Conservation (phyloP, 2,888 invertebrate species). For the Spialia ferax region DNA sequence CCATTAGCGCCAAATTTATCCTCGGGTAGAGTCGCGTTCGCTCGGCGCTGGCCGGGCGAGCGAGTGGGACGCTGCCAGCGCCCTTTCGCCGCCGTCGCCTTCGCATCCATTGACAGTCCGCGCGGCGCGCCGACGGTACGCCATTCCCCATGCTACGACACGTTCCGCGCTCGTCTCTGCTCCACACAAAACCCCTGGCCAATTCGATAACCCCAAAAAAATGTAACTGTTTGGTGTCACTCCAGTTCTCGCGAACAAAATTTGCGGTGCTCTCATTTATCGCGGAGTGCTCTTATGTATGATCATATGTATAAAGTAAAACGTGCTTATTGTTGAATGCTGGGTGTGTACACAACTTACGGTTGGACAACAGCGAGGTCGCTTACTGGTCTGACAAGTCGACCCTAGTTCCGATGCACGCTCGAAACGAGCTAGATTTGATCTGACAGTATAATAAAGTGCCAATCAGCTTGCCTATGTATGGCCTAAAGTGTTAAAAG, state of each 20-base stretch:
- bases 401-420: slow-evolving; percentile 60
- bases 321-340: slow-evolving; percentile 58
- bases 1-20: slow-evolving; percentile 85
- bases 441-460: slow-evolving; percentile 52
- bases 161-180: slow-evolving; percentile 56
- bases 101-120: slow-evolving; percentile 54
- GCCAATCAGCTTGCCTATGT: slow-evolving; percentile 56
- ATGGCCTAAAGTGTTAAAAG: slow-evolving; percentile 43
- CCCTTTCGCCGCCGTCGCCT: slow-evolving; percentile 46
- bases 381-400: slow-evolving; percentile 79
- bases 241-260: slow-evolving; percentile 49
- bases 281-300: slow-evolving; percentile 44
- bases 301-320: slow-evolving; percentile 49
- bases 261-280: slow-evolving; percentile 41
- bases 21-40: slow-evolving; percentile 75
- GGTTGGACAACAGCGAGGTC: slow-evolving; percentile 75
- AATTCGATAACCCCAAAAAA: slow-evolving; percentile 59
- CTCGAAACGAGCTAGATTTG: slow-evolving; percentile 55
- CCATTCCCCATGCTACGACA: slow-evolving; percentile 60
- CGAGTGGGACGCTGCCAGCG: slow-evolving; percentile 65
- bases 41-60: slow-evolving; percentile 68
- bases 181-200: slow-evolving; percentile 58
- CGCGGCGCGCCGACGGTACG: slow-evolving; percentile 57
- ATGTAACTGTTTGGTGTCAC: slow-evolving; percentile 61
- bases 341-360: slow-evolving; percentile 61